Evolutionary conservation across 2,113 vertebrate genomes (phyloP), one percentile per base, ranked within the genome.

Genomic region (Motacilla tschutschensis): DNA sequence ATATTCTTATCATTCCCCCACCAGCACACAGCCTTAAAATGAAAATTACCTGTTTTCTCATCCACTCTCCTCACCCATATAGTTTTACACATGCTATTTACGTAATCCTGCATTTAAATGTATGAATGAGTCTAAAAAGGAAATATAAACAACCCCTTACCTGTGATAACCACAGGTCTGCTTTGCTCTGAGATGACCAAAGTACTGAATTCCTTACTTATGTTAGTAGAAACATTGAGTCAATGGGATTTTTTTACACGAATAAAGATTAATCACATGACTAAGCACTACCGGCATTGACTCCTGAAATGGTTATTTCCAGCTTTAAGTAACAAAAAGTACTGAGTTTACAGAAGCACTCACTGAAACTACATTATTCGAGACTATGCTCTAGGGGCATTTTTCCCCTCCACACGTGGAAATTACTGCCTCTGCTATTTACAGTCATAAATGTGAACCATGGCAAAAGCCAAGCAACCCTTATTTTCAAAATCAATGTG

Each of bases 281-380:
- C 69, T 58, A 85, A 71, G 65, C 70, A 66, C 66, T 51, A 73
- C 35, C 2, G 5, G 60, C 33, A 77, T 0, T 4, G 50, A 75
- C 69, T 25, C 58, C 66, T 77, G 51, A 89, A 75, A 85, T 38
- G 91, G 91, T 92, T 94, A 82, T 94, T 95, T 95, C 94, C 93
- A 96, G 65, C 63, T 85, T 94, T 91, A 92, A 64, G 92, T 70
- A 94, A 93, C 50, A 93, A 91, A 85, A 85, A 87, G 66, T 87
- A 91, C 79, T 51, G 85, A 83, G 48, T 70, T 88, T 80, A 94
- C 70, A 90, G 51, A 89, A 89, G 67, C 15, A 22, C 35, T 70
- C 31, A 88, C 81, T 78, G 91, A 73, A 89, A 83, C 41, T 5
- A 3, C 29, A 8, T 38, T 63, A 64, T 75, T 92, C 35, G 43